Conservation (phyloP, 2,797 vertebrate genomes). For the Myotis myotis region DNA sequence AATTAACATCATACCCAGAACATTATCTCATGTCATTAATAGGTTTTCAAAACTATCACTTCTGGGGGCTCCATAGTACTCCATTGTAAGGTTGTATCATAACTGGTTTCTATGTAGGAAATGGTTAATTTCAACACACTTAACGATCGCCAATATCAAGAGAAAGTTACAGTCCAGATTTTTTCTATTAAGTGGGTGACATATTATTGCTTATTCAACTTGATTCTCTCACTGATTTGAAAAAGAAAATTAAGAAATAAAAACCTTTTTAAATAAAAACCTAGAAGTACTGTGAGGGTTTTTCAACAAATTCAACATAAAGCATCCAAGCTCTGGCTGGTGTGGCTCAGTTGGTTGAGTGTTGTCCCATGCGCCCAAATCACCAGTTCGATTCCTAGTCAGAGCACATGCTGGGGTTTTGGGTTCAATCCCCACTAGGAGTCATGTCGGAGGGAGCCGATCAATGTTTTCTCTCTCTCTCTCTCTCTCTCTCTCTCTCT, state of each 20-base stretch:
- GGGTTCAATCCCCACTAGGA: too few relatives aligned
- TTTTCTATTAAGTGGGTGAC: neutral
- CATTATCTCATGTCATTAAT: neutral
- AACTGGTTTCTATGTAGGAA: neutral
- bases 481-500: neutral
- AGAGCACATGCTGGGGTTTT: too few relatives aligned
- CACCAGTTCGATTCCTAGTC: too few relatives aligned
- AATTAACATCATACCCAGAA: neutral
- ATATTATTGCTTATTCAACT: neutral
- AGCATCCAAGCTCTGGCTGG: neutral
- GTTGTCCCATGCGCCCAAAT: too few relatives aligned
- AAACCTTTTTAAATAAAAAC: conserved; percentile 1
- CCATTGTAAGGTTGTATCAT: neutral
- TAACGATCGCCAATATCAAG: neutral
- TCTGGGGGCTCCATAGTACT: neutral
- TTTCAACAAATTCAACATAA: conserved; percentile 37
- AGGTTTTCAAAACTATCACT: conserved; percentile 1
- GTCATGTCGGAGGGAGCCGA: too few relatives aligned
- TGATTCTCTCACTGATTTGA: neutral
- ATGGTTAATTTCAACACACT: neutral
- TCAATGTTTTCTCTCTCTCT: neutral
- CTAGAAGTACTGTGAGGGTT: neutral
- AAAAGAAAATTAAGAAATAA: conserved; percentile 45
- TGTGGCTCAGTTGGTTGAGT: neutral
- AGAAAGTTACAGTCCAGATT: neutral